Base-by-base conservation (phyloP, 2,797 vertebrate species). In the Mastacembelus armatus region DNA sequence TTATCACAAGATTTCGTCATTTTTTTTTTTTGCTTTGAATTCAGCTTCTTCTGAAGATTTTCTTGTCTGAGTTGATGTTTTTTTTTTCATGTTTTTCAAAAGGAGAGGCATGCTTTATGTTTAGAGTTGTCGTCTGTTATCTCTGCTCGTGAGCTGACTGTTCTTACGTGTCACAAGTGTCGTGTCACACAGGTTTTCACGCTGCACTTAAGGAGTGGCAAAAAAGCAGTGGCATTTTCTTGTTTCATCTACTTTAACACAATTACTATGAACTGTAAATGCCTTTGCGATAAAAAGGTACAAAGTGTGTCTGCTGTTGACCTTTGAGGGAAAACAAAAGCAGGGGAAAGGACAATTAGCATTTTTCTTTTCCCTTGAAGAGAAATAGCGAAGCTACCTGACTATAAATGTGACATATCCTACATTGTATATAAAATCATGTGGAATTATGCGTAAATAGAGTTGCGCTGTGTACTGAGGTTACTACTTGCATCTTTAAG, bases 1-100 rank as follows among this genome's bases (percentile, higher is more conserved):
- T 87, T 85, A 78, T 79, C 56, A 71, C 79, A 82, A 64, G 63
- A 76, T 84, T 84, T 85, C 58, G 82, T 85, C 56, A 76, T 78
- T 80, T 76, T 36, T 75, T 36, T 78, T 80, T 76, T 36, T 75
- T 36, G 26, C 21, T 66, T 75, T 66, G 61, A 86, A 71, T 66
- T 66, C 59, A 52, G 64, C 74, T 71, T 48, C 62, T 64, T 84
- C 65, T 68, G 61, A 85, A 74, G 80, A 77, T 80, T 80, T n/a
- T 78, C 50, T 79, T 65, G 70, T 84, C 61, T 77, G 61, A 66
- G 7, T 33, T 72, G 66, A 82, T 55, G 66, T 66, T 63, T 70
- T 86, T 66, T 63, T 70, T 86, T 83, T 85, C 57, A 64, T 80
- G 69, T 65, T 60, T 70, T 51, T 83, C 73, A 71, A 74, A 80